These are phyloP conservation scores for Gonatopus flavifemur DNA, from an alignment of 1,140 invertebrate genomes.

Conservation along the genomic window DNA sequence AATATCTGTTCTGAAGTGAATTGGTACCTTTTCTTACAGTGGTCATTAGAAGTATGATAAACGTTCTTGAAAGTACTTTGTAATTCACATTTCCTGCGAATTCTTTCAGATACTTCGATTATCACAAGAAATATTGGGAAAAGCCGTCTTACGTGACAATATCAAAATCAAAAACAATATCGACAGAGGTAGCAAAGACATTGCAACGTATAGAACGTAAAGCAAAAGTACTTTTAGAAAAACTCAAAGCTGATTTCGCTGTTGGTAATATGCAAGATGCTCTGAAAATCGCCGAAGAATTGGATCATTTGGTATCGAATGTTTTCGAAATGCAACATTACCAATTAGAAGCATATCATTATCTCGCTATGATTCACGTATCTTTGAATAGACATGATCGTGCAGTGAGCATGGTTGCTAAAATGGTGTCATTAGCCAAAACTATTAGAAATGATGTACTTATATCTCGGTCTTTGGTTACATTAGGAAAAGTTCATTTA, in stretches of 20 bases:
- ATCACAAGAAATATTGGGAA: slow-evolving; percentile 19
- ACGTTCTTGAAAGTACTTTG: neutral
- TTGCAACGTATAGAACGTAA: too few relatives aligned
- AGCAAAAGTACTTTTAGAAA: too few relatives aligned
- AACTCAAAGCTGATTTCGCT: slow-evolving; percentile 24
- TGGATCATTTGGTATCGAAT: slow-evolving; percentile 14
- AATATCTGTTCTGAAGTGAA: too few relatives aligned
- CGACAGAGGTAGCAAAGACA: slow-evolving; percentile 18
- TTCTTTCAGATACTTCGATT: slow-evolving; percentile 34
- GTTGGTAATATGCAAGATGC: slow-evolving; percentile 21
- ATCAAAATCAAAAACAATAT: slow-evolving; percentile 15
- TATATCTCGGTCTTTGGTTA: slow-evolving; percentile 25
- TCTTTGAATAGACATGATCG: slow-evolving; percentile 36
- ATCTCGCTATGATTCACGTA: slow-evolving; percentile 31
- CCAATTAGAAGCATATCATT: slow-evolving; percentile 26
- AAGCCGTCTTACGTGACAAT: neutral
- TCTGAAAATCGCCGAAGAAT: slow-evolving; percentile 26
- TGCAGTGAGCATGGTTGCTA: slow-evolving; percentile 26
- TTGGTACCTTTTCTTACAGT: too few relatives aligned
- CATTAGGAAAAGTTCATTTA: slow-evolving; percentile 41
- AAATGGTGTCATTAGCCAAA: slow-evolving; percentile 31
- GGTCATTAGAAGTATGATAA: too few relatives aligned
- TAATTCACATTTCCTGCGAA: neutral
- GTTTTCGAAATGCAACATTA: slow-evolving; percentile 18
- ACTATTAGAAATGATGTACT: slow-evolving; percentile 17